phyloP scores from a whole-genome alignment of 2,113 vertebrate species.

The Pardalotus punctatus region DNA sequence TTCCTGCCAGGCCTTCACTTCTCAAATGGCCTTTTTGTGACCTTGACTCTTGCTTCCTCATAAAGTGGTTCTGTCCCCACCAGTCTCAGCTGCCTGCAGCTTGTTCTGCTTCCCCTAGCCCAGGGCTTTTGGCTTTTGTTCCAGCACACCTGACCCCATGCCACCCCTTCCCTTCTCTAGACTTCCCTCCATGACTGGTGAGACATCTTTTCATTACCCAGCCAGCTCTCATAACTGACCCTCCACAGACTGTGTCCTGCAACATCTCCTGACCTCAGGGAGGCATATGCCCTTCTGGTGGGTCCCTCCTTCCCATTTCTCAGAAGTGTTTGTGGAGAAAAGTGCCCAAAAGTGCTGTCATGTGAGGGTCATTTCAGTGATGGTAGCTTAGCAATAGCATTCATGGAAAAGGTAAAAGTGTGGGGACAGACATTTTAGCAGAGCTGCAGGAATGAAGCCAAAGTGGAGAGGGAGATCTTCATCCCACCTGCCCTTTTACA shows the following conservation, averaged over 20 bases:
- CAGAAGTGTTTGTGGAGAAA: neutral
- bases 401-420: constrained; percentile 46
- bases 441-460: neutral
- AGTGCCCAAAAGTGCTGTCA: neutral
- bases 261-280: neutral
- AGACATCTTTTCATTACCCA: neutral
- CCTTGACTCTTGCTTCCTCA: neutral
- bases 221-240: neutral
- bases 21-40: neutral
- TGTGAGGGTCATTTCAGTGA: neutral
- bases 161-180: neutral
- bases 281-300: neutral
- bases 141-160: neutral
- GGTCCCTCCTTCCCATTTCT: neutral
- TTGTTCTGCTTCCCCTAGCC: neutral
- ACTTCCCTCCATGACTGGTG: neutral
- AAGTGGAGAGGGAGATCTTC: neutral
- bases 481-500: neutral
- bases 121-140: neutral
- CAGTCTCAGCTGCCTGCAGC: neutral
- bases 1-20: neutral
- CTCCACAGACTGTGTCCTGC: neutral
- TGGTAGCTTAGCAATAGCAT: constrained; percentile 56
- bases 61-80: neutral
- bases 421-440: neutral